These are phyloP conservation scores for Atta texana DNA, from an alignment of 1,140 invertebrate genomes.

Conservation along the genomic window DNA sequence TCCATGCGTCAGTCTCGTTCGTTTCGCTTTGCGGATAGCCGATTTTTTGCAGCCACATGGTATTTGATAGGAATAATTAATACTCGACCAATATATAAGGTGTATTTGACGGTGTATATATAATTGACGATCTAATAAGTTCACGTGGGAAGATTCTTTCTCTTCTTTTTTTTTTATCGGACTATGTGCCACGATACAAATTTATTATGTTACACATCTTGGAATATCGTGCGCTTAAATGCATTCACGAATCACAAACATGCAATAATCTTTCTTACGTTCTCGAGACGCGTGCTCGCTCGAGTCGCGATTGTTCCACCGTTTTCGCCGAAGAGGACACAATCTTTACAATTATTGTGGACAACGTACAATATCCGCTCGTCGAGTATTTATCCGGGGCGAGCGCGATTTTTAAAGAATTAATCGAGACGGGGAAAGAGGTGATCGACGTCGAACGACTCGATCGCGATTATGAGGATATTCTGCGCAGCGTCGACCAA, in stretches of 20 bases:
- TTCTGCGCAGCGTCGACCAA: not conserved
- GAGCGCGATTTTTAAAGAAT: conserved; percentile 42
- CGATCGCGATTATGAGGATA: conserved; percentile 31
- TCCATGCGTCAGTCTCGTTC: conserved; percentile 25
- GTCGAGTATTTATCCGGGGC: conserved; percentile 45
- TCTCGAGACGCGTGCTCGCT: conserved; percentile 39
- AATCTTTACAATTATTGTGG: conserved; percentile 53
- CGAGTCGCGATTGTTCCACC: conserved; percentile 40
- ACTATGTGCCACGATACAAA: conserved; percentile 58
- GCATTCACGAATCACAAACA: conserved; percentile 60
- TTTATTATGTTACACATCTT: conserved; percentile 64
- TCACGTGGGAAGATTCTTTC: conserved; percentile 29
- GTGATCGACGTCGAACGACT: conserved; percentile 12
- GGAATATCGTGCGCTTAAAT: conserved; percentile 53
- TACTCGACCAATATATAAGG: conserved; percentile 38
- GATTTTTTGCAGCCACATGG: not conserved
- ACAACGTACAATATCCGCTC: conserved; percentile 57
- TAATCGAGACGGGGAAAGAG: conserved; percentile 16
- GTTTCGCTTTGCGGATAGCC: conserved; percentile 1
- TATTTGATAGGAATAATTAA: conserved; percentile 30
- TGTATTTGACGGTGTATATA: not conserved
- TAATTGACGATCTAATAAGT: conserved; percentile 61
- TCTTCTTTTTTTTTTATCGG: conserved; percentile 25
- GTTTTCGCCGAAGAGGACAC: conserved; percentile 50
- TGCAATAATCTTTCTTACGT: conserved; percentile 55